Evolutionary conservation across 2,797 vertebrate genomes (phyloP).

Genomic region (Holocentrus rufus): DNA sequence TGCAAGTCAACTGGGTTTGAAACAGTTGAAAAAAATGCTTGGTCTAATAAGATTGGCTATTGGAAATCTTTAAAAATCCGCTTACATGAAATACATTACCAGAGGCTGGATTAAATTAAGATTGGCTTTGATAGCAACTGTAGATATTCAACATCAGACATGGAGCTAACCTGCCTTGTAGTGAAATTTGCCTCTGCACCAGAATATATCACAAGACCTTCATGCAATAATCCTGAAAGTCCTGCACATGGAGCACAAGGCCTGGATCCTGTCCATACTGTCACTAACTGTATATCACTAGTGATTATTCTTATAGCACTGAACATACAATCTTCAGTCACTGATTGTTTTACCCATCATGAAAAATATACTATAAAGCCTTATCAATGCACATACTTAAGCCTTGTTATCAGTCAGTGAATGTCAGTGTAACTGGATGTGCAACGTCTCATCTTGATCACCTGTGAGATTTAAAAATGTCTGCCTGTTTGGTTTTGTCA

Average conservation of each 20-base stretch:
- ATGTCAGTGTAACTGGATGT: slow-evolving; percentile 19
- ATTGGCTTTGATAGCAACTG: neutral
- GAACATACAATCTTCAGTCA: neutral
- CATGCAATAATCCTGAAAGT: neutral
- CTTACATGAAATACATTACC: neutral
- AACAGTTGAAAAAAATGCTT: neutral
- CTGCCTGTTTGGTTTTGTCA: slow-evolving; percentile 19
- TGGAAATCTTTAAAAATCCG: neutral
- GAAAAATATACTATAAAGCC: slow-evolving; percentile 12
- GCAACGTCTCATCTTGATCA: neutral
- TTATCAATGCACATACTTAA: slow-evolving; percentile 30
- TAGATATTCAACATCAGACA: neutral
- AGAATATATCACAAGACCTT: neutral
- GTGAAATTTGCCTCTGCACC: neutral
- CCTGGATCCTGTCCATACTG: too few relatives aligned
- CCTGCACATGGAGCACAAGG: neutral
- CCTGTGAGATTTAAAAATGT: neutral
- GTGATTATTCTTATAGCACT: neutral
- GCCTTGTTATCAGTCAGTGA: slow-evolving; percentile 38
- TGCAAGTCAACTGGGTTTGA: neutral
- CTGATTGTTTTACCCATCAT: neutral
- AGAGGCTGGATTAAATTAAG: neutral
- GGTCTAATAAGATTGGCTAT: neutral
- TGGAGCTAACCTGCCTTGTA: neutral
- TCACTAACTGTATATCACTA: too few relatives aligned